Conservation (phyloP, 1,140 invertebrate species). For the Myzus persicae region DNA sequence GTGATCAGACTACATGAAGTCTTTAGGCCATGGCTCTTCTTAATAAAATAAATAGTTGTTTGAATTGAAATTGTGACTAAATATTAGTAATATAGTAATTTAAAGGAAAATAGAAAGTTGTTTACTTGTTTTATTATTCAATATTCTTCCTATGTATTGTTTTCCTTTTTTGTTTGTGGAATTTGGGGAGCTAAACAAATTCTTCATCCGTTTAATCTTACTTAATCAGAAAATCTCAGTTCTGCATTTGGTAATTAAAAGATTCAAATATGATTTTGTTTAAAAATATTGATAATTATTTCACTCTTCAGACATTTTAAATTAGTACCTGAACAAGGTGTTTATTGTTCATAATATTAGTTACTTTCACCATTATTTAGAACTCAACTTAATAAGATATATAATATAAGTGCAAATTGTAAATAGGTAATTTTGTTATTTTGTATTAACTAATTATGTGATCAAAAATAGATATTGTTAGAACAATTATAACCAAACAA, state of each 20-base stretch:
- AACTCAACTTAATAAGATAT: neutral
- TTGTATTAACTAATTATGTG: neutral
- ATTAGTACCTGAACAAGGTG: neutral
- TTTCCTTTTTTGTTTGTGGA: neutral
- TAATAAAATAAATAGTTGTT: constrained; percentile 22
- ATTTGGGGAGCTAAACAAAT: neutral
- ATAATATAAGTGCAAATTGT: neutral
- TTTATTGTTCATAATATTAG: neutral
- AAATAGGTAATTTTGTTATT: neutral
- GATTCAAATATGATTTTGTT: neutral
- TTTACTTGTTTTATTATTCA: constrained; percentile 21
- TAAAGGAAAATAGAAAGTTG: constrained; percentile 17
- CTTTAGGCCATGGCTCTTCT: constrained; percentile 30
- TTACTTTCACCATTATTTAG: neutral
- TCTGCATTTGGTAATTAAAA: neutral
- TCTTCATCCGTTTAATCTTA: neutral
- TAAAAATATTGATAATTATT: neutral
- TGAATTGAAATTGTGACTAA: constrained; percentile 20
- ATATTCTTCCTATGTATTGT: neutral
- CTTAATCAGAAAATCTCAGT: neutral
- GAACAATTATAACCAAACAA: neutral
- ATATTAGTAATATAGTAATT: constrained; percentile 48
- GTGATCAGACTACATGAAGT: constrained; percentile 36
- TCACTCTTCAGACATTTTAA: neutral
- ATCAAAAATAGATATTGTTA: neutral